Percentiles rank a stretch among this genome's conserved stretches.
Evolutionary conservation across 2,888 invertebrate genomes (phyloP).

Genomic region (Phyto melanocephala): DNA sequence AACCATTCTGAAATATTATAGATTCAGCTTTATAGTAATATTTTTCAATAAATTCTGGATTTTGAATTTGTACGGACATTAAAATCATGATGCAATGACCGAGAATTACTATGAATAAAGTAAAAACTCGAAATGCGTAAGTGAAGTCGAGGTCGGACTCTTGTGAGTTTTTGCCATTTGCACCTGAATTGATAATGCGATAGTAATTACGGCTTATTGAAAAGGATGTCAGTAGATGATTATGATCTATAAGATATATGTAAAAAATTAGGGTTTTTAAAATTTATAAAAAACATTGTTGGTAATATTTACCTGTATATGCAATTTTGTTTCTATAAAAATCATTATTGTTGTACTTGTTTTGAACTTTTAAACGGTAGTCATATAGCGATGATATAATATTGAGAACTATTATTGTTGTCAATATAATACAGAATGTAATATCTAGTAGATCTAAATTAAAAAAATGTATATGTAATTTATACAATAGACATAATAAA

Average conservation of each 20-base stretch:
- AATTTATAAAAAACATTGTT: background rate
- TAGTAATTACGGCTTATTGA: constrained; percentile 74
- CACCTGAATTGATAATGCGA: constrained; percentile 66
- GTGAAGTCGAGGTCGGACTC: constrained; percentile 71
- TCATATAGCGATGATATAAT: constrained; percentile 65
- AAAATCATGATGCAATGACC: constrained; percentile 70
- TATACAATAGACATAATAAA: no score
- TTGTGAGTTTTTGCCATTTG: constrained; percentile 16
- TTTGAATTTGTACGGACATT: constrained; percentile 70
- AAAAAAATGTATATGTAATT: no score
- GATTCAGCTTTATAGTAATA: constrained; percentile 67
- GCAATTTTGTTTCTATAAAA: constrained; percentile 66
- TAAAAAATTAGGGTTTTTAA: background rate
- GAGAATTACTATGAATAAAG: constrained; percentile 70
- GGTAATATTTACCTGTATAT: constrained; percentile 56
- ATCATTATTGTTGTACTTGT: constrained; percentile 43
- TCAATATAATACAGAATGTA: constrained; percentile 62
- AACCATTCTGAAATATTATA: constrained; percentile 79
- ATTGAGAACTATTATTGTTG: constrained; percentile 30
- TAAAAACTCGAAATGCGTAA: constrained; percentile 72
- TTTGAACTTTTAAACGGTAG: constrained; percentile 65
- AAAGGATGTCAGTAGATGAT: constrained; percentile 69
- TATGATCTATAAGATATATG: background rate
- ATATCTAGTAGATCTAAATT: constrained; percentile 69
- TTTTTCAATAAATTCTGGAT: constrained; percentile 73